Conservation (phyloP, 2,888 invertebrate species). For the Phortica okadai region DNA sequence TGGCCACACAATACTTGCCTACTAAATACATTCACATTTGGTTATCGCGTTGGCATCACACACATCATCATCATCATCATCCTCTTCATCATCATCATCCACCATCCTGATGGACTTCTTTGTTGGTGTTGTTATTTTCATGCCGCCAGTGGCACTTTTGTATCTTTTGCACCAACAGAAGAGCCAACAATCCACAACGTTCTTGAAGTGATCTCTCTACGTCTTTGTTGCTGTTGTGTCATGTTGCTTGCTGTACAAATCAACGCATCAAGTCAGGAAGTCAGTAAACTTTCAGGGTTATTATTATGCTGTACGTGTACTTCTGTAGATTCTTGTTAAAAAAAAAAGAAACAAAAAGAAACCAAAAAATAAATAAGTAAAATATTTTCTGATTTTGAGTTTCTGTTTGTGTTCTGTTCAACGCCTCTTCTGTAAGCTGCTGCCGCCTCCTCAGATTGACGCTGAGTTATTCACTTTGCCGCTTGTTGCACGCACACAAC, state of each 20-base stretch:
- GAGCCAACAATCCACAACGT: neutral
- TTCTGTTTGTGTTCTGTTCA: neutral
- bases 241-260: neutral
- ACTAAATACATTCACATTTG: slow-evolving; percentile 23
- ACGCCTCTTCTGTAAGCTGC: slow-evolving; percentile 20
- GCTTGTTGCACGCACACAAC: neutral
- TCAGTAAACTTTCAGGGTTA: slow-evolving; percentile 72
- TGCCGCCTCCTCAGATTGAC: slow-evolving; percentile 9
- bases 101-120: neutral
- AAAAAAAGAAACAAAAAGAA: too few relatives aligned
- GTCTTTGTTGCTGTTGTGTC: neutral
- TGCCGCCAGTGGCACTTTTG: neutral
- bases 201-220: neutral
- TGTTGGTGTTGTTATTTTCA: neutral
- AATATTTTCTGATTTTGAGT: neutral
- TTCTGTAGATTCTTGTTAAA: neutral
- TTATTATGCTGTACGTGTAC: slow-evolving; percentile 64
- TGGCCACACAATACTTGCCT: slow-evolving; percentile 2
- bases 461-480: neutral
- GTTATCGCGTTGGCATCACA: slow-evolving; percentile 13
- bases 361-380: too few relatives aligned
- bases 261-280: slow-evolving; percentile 58
- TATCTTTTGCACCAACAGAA: neutral
- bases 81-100: neutral
- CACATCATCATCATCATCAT: slow-evolving; percentile 8